Base-by-base conservation (phyloP, 2,888 invertebrate genomes). In the Campoletis raptor region DNA sequence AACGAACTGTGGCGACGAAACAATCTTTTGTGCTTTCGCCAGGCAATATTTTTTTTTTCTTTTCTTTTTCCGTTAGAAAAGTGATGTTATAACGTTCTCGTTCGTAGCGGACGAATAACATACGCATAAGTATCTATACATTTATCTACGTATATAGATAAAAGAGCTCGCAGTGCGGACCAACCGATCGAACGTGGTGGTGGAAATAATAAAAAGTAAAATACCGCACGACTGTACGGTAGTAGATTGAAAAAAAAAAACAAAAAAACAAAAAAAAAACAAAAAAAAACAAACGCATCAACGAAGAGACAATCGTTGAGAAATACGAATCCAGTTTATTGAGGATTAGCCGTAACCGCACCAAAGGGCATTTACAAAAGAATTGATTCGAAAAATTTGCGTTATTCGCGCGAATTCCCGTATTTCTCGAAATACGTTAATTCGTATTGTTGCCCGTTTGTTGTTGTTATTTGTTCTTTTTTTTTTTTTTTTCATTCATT, bases 31-130 rank as follows among this genome's bases (percentile, higher is more conserved):
- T n/a, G 30, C 61, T 48, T 40, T 76, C 42, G 64, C 54, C 57
- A 45, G 57, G 73, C 66, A 54, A 57, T 61, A 30, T 18, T 66
- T 81, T 70, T 79, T 74, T 42, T 64, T 40, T 67, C 76, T 48
- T 10, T 78, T 24, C 12, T 64, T 64, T 77, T 66, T 30, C 48
- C 67, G 57, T 61, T 30, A 72, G 45, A 15, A 74, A 85, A 86
- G 88, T 86, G 86, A 30, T 30, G 74, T 4, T 0, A 6, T 77
- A 85, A 88, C 64, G 78, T 79, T 84, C 78, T 83, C 79, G 61
- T 61, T 69, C 61, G 74, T 73, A 70, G 72, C 81, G 42, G 81
- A 81, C 81, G 78, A 74, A 86, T 37, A 48, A 64, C 36, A 36
- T 30, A 57, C 57, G 48, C 30, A 48, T 37, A 42, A 30, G 30